Evolutionary conservation across 2,113 vertebrate species (phyloP), one percentile per base, ranked within the genome.

Genomic region (Percopsis transmontana): DNA sequence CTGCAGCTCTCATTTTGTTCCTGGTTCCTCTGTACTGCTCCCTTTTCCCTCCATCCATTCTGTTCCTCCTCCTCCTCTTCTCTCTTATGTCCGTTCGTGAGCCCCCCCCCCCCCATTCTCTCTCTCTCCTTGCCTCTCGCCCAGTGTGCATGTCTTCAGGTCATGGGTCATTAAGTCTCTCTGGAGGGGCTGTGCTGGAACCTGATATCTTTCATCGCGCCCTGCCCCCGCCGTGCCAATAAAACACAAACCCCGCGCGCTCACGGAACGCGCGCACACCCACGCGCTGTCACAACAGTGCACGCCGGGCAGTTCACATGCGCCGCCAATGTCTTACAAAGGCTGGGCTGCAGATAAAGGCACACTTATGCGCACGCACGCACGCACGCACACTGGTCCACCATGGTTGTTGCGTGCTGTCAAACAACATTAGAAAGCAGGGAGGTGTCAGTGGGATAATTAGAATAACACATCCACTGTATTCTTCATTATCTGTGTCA

Each of bases 91-190:
- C 23, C 9, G 9, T 23, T 14, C 51, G 1, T 51, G 21, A 2
- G 14, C 52, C 53, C n/a, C 23, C 59, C 50, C 14, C 16, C 54
- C 45, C 55, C 55, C 60, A 18, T 62, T 51, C 33, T 42, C 65
- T 50, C 33, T 62, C 54, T 52, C 67, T 62, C 62, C 70, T 79
- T 67, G 78, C 21, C 66, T 64, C 15, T 18, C 48, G 11, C 12
- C 12, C 42, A 39, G 76, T 79, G 76, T 85, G 84, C 81, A 85
- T 80, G 80, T 88, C 86, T 87, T 87, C 78, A 82, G 86, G 86
- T 87, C 88, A 90, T 68, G 81, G 86, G 86, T 90, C 88, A 88
- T 88, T 90, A 90, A 86, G 83, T 88, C 72, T 81, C 76, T 87
- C 85, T 85, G 83, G 83, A 69, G 83, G 86, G 86, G 77, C 82